Percentiles rank a stretch among this genome's conserved stretches.
phyloP scores from a whole-genome alignment of 1,140 invertebrate species.

The Drosophila virilis region DNA sequence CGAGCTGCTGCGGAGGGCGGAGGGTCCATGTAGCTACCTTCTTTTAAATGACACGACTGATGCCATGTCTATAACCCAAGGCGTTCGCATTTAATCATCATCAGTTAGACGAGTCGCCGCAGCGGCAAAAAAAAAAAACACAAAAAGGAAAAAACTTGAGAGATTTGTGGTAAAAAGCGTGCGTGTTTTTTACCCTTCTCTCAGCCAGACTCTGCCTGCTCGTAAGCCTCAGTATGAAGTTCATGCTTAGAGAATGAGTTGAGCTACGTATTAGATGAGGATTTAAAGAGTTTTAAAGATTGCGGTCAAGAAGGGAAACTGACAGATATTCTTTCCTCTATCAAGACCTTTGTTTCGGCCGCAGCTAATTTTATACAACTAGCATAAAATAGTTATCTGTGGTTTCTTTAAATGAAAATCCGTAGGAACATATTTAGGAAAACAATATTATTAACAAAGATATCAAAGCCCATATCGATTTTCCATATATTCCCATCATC shows the following conservation, averaged over 20 bases:
- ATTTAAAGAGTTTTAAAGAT: slow-evolving; percentile 47
- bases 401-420: no score
- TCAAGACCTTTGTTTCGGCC: not conserved
- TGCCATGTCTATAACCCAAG: slow-evolving; percentile 82
- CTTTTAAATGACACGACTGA: slow-evolving; percentile 83
- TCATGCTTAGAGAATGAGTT: slow-evolving; percentile 20
- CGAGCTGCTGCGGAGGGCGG: not conserved
- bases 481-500: no score
- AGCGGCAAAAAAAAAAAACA: slow-evolving; percentile 41
- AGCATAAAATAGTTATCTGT: no score
- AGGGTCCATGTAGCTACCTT: slow-evolving; percentile 65
- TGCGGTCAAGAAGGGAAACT: slow-evolving; percentile 28
- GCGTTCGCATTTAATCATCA: slow-evolving; percentile 81
- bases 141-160: slow-evolving; percentile 59
- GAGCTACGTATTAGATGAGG: slow-evolving; percentile 55
- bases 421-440: no score
- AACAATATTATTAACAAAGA: no score
- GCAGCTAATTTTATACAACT: no score
- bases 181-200: slow-evolving; percentile 61
- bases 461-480: no score
- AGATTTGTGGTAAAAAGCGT: slow-evolving; percentile 81
- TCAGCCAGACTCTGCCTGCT: not conserved
- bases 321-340: slow-evolving; percentile 48
- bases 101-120: slow-evolving; percentile 76
- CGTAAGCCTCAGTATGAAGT: slow-evolving; percentile 13